Percentiles rank a stretch among this genome's conserved stretches.
These are phyloP conservation scores for Drosophila seguyi DNA, from an alignment of 1,140 invertebrate species.

Conservation along the genomic window DNA sequence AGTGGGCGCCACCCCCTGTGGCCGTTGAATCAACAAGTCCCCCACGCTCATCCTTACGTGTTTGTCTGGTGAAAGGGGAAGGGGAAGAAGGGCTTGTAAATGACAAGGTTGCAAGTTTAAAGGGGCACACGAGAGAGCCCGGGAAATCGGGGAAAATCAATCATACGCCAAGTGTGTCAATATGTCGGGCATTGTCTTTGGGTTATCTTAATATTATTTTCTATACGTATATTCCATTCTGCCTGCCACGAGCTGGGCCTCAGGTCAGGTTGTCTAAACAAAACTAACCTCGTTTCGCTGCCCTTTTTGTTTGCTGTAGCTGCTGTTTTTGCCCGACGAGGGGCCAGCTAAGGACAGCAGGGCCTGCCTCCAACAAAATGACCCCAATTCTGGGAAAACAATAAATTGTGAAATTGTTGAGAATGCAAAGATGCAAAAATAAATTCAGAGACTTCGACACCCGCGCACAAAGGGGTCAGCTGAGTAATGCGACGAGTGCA, in stretches of 20 bases:
- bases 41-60: constrained; percentile 35
- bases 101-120: constrained; percentile 35
- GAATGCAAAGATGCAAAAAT: constrained; percentile 79
- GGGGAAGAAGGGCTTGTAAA: constrained; percentile 13
- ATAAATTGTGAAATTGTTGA: constrained; percentile 76
- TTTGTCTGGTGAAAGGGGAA: constrained; percentile 11
- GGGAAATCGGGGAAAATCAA: constrained; percentile 60
- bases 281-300: constrained; percentile 72
- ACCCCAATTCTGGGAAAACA: constrained; percentile 78
- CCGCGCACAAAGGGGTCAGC: constrained; percentile 56
- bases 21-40: constrained; percentile 68
- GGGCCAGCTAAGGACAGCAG: constrained; percentile 7
- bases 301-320: constrained; percentile 32
- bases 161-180: constrained; percentile 77
- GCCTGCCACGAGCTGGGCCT: constrained; percentile 36
- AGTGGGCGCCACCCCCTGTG: constrained; percentile 32
- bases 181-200: constrained; percentile 68
- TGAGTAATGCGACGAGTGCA: constrained; percentile 18
- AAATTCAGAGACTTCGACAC: constrained; percentile 72
- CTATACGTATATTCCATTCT: constrained; percentile 30
- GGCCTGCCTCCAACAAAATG: constrained; percentile 59
- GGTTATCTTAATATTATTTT: constrained; percentile 42
- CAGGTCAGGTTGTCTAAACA: constrained; percentile 74
- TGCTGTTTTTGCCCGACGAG: constrained; percentile 21
- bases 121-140: neutral